Evolutionary conservation across 2,797 vertebrate genomes (phyloP), one percentile per base, ranked within the genome.

Genomic region (Falco biarmicus): DNA sequence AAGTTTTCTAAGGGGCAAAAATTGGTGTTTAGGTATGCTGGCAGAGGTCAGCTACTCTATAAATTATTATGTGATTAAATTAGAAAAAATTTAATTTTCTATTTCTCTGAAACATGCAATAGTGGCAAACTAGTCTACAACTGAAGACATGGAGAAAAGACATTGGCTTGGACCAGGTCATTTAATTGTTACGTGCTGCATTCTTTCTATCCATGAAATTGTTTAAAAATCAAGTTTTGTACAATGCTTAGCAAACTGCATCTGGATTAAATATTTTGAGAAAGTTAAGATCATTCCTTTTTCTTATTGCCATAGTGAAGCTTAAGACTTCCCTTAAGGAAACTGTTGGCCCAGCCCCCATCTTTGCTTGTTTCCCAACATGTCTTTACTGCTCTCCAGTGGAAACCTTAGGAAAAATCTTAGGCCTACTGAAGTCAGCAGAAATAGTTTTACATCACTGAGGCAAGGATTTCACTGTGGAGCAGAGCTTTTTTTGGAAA

Each of bases 331-430:
- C 84, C 82, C 54, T 59, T 80, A 87, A 94, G 90, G 47, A 92
- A 96, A 78, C 34, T 45, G 18, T 87, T 94, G 88, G 76, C 96
- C 93, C 95, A 95, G 57, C 95, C 93, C 89, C 94, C 92, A 81
- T 81, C 61, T 80, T 80, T 43, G 45, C 25, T 85, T 89, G 22
- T 87, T 91, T 96, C 96, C 90, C 34, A 78, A n/a, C 76, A 95
- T 79, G 45, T 91, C 90, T 96, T 96, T 97, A 96, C 94, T 96
- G 96, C 95, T 85, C 95, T 96, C 95, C 96, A 96, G 96, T 93
- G 95, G 96, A 96, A 93, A 92, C 54, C 53, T 94, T 94, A 76
- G 81, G 92, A 85, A 95, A 96, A 96, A 78, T 75, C 45, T 47
- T 93, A 76, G 5, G 28, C 41, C 1, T 73, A 45, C 37, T 71